A percentile compares a stretch with the other conserved stretches of the same genome.
Conservation (phyloP, 1,140 invertebrate species). For the Hestina assimilis region DNA sequence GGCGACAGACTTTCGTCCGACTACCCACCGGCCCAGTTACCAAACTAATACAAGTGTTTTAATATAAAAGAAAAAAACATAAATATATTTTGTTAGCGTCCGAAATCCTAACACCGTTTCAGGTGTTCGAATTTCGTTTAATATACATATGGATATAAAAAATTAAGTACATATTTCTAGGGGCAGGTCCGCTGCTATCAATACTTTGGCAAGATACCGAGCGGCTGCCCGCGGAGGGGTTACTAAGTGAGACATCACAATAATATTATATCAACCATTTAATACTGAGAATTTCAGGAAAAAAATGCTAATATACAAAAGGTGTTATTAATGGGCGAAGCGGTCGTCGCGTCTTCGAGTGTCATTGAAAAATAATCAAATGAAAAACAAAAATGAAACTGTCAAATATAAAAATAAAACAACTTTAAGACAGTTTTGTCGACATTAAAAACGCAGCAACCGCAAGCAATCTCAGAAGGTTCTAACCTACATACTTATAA, state of each 20-base stretch:
- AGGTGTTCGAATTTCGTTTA: constrained; percentile 7
- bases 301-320: constrained; percentile 68
- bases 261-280: constrained; percentile 53
- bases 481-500: constrained; percentile 70
- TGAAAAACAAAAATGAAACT: not conserved
- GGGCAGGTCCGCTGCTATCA: constrained; percentile 39
- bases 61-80: constrained; percentile 50
- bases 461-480: constrained; percentile 61
- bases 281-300: constrained; percentile 65
- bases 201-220: constrained; percentile 55
- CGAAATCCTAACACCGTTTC: constrained; percentile 11
- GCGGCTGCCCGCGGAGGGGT: constrained; percentile 44
- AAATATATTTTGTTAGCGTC: constrained; percentile 43
- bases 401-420: constrained; percentile 1
- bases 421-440: not conserved
- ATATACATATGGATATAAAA: constrained; percentile 50
- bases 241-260: constrained; percentile 54
- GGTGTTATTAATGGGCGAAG: constrained; percentile 49
- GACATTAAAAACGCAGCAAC: constrained; percentile 17
- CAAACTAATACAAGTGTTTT: constrained; percentile 56
- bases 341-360: constrained; percentile 24
- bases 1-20: constrained; percentile 28
- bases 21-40: constrained; percentile 37
- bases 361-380: not conserved
- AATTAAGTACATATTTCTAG: constrained; percentile 67